phyloP scores from a whole-genome alignment of 2,888 invertebrate species.

The Abrostola tripartita region DNA sequence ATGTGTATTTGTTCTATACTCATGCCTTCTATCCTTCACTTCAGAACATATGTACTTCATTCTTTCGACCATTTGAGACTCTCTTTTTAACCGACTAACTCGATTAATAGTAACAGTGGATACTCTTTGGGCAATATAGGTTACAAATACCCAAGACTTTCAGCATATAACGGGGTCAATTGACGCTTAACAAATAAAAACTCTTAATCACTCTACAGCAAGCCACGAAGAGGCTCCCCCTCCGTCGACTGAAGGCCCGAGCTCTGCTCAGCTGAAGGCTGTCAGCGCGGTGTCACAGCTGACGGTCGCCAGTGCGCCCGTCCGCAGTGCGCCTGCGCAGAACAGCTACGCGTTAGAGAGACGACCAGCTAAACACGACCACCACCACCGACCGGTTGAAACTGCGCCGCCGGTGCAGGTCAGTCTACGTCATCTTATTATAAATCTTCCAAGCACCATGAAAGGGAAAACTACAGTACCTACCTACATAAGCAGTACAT shows the following conservation, averaged over 20 bases:
- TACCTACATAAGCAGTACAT: too few relatives aligned
- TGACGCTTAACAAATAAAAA: background rate
- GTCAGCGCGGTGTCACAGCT: conserved; percentile 87
- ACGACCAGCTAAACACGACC: conserved; percentile 73
- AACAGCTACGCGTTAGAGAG: conserved; percentile 86
- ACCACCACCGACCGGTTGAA: conserved; percentile 79
- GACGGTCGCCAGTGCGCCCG: conserved; percentile 89
- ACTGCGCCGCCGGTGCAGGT: conserved; percentile 71
- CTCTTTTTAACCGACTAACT: too few relatives aligned
- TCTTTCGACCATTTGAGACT: too few relatives aligned
- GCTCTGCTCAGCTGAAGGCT: conserved; percentile 78
- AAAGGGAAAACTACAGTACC: background rate
- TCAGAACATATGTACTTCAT: too few relatives aligned
- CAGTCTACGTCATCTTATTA: background rate
- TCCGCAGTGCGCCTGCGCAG: conserved; percentile 89
- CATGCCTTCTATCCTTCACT: too few relatives aligned
- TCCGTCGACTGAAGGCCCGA: conserved; percentile 64
- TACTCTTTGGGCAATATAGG: too few relatives aligned
- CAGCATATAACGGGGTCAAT: too few relatives aligned
- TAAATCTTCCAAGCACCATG: background rate
- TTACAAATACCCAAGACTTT: too few relatives aligned
- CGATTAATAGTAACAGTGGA: too few relatives aligned
- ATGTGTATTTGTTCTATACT: too few relatives aligned
- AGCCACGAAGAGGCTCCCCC: conserved; percentile 68
- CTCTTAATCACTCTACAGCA: conserved; percentile 55